These are phyloP conservation scores for Gymnobelideus leadbeateri DNA, from an alignment of 2,113 vertebrate species.

Conservation along the genomic window DNA sequence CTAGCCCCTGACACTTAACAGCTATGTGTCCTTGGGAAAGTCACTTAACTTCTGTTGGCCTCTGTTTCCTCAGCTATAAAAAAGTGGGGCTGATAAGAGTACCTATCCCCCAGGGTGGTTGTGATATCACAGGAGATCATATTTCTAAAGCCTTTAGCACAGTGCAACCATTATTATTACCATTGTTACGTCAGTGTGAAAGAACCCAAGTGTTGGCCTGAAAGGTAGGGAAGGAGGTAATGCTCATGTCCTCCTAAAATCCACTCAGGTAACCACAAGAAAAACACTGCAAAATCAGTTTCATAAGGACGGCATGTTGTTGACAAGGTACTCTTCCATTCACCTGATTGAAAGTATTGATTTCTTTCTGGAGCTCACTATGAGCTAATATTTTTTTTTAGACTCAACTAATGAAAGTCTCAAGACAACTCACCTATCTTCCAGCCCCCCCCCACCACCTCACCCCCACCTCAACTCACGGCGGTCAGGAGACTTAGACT, in stretches of 20 bases:
- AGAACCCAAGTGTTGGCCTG: not conserved
- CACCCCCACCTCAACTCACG: not conserved
- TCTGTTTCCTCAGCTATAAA: not conserved
- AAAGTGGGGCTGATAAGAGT: not conserved
- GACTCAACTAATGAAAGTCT: conserved; percentile 17
- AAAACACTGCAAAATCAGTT: conserved; percentile 24
- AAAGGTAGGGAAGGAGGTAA: conserved; percentile 19
- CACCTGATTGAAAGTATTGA: conserved; percentile 19
- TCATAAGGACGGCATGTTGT: not conserved
- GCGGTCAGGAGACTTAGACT: conserved; percentile 11
- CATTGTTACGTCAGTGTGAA: not conserved
- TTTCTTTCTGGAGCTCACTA: conserved; percentile 30
- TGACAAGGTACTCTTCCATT: conserved; percentile 8
- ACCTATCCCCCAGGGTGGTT: not conserved
- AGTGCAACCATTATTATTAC: not conserved
- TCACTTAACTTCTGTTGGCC: not conserved
- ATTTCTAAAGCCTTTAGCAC: not conserved
- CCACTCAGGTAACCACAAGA: not conserved
- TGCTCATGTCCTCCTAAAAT: conserved; percentile 17
- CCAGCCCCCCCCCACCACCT: not conserved
- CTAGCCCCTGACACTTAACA: not conserved
- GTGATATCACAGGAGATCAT: not conserved
- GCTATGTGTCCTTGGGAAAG: not conserved
- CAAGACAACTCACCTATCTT: conserved; percentile 27
- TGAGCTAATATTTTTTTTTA: not conserved